Base-by-base conservation (phyloP, 1,140 invertebrate genomes). In the Apis mellifera region DNA sequence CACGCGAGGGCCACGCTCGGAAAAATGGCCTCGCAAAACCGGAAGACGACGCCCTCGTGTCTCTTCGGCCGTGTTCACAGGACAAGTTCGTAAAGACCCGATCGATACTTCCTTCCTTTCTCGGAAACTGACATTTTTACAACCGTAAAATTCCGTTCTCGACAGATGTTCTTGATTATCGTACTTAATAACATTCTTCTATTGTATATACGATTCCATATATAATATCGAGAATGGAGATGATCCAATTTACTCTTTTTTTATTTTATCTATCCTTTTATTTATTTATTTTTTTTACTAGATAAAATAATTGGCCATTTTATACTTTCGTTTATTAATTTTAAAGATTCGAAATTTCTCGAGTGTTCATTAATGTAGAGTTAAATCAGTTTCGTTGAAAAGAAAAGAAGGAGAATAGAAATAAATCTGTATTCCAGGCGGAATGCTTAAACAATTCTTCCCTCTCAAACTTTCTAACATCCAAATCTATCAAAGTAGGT, bases 1-100 rank as follows among this genome's bases (percentile, higher is more conserved):
- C 90, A 90, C 82, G 89, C 89, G 89, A 91, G 83, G 88, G 86
- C 64, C 88, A 91, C 85, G 72, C 73, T 86, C 74, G 59, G 32
- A 17, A 60, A n/a, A 62, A 66, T 52, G 66, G 64, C 75, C 78
- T 86, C 82, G 78, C 75, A 75, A 68, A 87, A 84, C 50, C 78
- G 83, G 78, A 86, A 86, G 81, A 86, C 82, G 73, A 42, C 52
- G 42, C 72, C 57, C 68, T 64, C 57, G 60, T 74, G 52, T 42
- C 70, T 74, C 73, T 57, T 62, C n/a, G 68, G n/a, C 23, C 83
- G 57, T 78, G 80, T 75, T 65, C 59, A 54, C 23, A 54, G 50
- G 26, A 73, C 23, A n/a, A n/a, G 60, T 7, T 42, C 9, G 9
- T 9, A 13, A 55, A 73, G 64, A 50, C 26, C 21, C 50, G 82